Base-by-base conservation (phyloP, 1,140 invertebrate genomes). In the Delia radicum region DNA sequence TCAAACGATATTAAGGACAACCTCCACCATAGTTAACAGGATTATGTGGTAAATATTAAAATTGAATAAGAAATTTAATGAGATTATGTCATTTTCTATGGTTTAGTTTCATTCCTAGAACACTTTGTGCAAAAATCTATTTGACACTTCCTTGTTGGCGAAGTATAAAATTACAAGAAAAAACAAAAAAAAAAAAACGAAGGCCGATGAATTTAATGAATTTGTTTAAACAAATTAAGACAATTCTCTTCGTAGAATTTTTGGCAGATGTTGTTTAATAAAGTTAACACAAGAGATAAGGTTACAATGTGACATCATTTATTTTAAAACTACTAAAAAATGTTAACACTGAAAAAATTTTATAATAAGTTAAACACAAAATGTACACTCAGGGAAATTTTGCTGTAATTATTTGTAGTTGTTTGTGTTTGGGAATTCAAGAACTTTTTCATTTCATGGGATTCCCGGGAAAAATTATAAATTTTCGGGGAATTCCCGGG, bases 91-190 rank as follows among this genome's bases (percentile, higher is more conserved):
- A 6, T 55, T 55, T 55, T 55, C 24, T 55, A 55, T 55, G 48
- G 48, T 18, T 55, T 8, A 18, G 48, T 55, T 55, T 55, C 24
- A 55, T 69, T 69, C 29, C 31, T 33, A 69, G 65, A 69, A 69
- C 65, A 69, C 65, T 37, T 69, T 33, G 29, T 69, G 65, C 65
- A 69, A 69, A 69, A 55, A 55, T 55, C 48, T 69, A 69, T 69
- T 69, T 69, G 65, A 69, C 65, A 69, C 65, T 69, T 69, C n/a
- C 8, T 69, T 33, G 48, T 21, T 3, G 0, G 12, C n/a, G 18
- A n/a, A 55, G 21, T 55, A 55, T 55, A 55, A 55, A 55, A 21
- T 55, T 55, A 55, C 48, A 55, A 55, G 8, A 42, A 21, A 48
- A 0, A 55, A 55, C 48, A 21, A 21, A 55, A 55, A 55, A 18